Evolutionary conservation across 23 tunicate genomes (phyloP).

Genomic region (Clavelina lepadiformis): DNA sequence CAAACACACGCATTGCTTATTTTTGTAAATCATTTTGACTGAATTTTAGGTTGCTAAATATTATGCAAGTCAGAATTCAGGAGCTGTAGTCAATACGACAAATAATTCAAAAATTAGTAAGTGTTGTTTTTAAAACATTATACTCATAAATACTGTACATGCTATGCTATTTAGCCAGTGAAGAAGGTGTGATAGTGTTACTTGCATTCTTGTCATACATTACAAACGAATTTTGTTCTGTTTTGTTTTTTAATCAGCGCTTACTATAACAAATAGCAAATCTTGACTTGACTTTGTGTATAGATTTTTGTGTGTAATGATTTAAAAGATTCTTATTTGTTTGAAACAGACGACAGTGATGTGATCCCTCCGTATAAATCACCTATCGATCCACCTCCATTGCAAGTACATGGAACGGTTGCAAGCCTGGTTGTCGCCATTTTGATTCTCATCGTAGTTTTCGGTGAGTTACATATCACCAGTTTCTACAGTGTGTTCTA

Average conservation of each 20-base stretch:
- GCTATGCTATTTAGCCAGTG: no score
- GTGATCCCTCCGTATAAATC: conserved; percentile 43
- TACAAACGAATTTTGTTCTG: background rate
- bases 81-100: background rate
- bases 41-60: conserved; percentile 14
- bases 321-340: no score
- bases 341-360: no score
- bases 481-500: background rate
- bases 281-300: no score
- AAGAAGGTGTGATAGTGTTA: no score
- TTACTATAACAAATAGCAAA: no score
- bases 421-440: conserved; percentile 34
- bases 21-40: no score
- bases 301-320: no score
- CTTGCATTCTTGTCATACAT: background rate
- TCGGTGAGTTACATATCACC: conserved; percentile 7
- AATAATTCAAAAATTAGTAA: background rate
- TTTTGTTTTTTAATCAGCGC: conserved; percentile 4
- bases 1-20: no score
- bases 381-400: conserved; percentile 24
- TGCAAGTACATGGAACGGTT: conserved; percentile 38
- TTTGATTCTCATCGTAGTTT: conserved; percentile 19
- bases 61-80: conserved; percentile 10
- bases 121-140: no score
- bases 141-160: no score